These are phyloP conservation scores for Lagenorhynchus albirostris DNA, from an alignment of 2,113 vertebrate species.

Conservation along the genomic window DNA sequence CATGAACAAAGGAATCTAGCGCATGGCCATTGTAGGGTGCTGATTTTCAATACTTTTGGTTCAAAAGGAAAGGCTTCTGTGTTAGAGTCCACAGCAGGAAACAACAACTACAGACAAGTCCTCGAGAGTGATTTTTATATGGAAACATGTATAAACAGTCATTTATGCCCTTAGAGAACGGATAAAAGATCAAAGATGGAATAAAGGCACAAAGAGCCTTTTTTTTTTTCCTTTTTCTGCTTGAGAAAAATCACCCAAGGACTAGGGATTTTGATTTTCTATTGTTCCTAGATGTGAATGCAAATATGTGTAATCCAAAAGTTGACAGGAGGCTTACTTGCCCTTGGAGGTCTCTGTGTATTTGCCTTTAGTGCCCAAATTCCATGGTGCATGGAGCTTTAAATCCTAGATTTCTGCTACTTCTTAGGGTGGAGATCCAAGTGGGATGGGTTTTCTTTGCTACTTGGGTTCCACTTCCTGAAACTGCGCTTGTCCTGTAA, in stretches of 20 bases:
- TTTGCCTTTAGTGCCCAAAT: neutral
- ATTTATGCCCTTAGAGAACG: conserved; percentile 44
- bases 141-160: conserved; percentile 47
- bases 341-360: neutral
- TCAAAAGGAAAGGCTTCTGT: conserved; percentile 42
- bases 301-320: neutral
- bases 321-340: neutral
- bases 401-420: neutral
- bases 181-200: conserved; percentile 72
- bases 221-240: conserved; percentile 27
- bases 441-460: neutral
- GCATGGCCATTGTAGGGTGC: neutral
- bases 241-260: conserved; percentile 58
- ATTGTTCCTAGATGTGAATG: conserved; percentile 41
- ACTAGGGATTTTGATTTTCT: conserved; percentile 53
- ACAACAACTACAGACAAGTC: conserved; percentile 12
- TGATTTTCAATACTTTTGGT: neutral
- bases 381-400: neutral
- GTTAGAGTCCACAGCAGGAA: conserved; percentile 64
- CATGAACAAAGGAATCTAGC: neutral
- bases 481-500: neutral
- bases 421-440: neutral
- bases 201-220: conserved; percentile 57
- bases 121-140: conserved; percentile 8
- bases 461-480: neutral